Base-by-base conservation (phyloP, 2,888 invertebrate genomes). In the Lepidocyrtoides sp. region DNA sequence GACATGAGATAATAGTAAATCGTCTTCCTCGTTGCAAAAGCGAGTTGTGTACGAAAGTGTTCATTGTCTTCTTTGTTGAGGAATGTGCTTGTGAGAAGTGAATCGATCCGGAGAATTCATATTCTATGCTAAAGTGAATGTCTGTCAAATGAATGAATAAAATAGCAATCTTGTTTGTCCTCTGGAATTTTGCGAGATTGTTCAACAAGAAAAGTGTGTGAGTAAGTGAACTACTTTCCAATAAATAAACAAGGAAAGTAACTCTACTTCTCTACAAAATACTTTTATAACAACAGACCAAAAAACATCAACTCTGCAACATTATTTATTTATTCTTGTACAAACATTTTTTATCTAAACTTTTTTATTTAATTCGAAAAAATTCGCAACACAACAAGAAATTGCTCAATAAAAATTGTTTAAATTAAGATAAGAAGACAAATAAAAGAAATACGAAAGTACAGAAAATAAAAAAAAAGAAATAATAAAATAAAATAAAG, bases 361-460 rank as follows among this genome's bases (percentile, higher is more conserved):
- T 29, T 51, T 32, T n/a, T 54, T 32, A 20, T 72, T 32, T 29
- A n/a, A 32, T 72, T 72, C 44, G 32, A 54, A 2, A 48, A 44
- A 72, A 72, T 72, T 51, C 17, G 77, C 51, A 77, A 77, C 10
- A 77, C n/a, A 79, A 79, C n/a, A 29, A 26, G 20, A 32, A 79
- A 79, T 79, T 79, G 79, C 79, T 79, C 79, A 79, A 72, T 44
- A 79, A 54, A 54, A 79, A 54, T 29, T 54, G 79, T 79, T 32
- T 79, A 32, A 79, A 79, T 79, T 79, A 79, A 79, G 32, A 54
- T 51, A 54, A 79, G 54, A 54, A 29, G 54, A 54, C 29, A 51
- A 79, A 32, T 48, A 51, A 17, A 79, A 48, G n/a, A n/a, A n/a
- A n/a, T n/a, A n/a, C n/a, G n/a, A 75, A 36, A 69, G 32, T 36